These are phyloP conservation scores for Prunella himalayana DNA, from an alignment of 2,113 vertebrate genomes.

Conservation along the genomic window DNA sequence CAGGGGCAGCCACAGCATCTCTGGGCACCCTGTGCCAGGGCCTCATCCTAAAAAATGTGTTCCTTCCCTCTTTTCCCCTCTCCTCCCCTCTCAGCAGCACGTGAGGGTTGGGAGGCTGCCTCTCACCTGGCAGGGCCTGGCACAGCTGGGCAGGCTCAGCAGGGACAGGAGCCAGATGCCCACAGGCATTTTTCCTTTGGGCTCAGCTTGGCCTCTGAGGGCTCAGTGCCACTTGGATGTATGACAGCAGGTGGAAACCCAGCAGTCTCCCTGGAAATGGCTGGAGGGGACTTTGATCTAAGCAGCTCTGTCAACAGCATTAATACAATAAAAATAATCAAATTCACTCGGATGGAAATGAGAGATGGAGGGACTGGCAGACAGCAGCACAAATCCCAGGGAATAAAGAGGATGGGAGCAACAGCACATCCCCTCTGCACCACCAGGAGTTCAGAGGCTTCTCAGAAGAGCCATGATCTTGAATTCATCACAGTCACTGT, in stretches of 20 bases:
- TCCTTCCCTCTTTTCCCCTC: background rate
- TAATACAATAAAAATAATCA: constrained; percentile 51
- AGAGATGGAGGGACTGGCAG: background rate
- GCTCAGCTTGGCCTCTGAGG: accelerated
- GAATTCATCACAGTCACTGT: background rate
- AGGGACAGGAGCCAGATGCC: background rate
- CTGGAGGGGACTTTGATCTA: constrained; percentile 42
- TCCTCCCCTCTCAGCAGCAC: background rate
- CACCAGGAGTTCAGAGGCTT: background rate
- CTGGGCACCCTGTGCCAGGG: background rate
- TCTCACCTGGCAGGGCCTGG: background rate
- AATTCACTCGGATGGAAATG: constrained; percentile 23
- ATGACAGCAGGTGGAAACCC: constrained; percentile 34
- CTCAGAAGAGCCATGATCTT: background rate
- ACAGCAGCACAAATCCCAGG: background rate
- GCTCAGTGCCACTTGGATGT: background rate
- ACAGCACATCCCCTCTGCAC: background rate
- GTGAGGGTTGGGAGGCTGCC: background rate
- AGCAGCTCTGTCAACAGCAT: constrained; percentile 20
- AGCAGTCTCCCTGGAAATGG: constrained; percentile 37
- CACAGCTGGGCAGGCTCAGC: background rate
- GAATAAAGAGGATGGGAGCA: background rate
- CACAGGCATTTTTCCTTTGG: background rate
- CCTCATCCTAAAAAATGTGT: background rate
- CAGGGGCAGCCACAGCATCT: background rate